Percentiles rank a stretch among this genome's conserved stretches.
These are phyloP conservation scores for Amphipoea oculea DNA, from an alignment of 2,888 invertebrate genomes.

Conservation along the genomic window DNA sequence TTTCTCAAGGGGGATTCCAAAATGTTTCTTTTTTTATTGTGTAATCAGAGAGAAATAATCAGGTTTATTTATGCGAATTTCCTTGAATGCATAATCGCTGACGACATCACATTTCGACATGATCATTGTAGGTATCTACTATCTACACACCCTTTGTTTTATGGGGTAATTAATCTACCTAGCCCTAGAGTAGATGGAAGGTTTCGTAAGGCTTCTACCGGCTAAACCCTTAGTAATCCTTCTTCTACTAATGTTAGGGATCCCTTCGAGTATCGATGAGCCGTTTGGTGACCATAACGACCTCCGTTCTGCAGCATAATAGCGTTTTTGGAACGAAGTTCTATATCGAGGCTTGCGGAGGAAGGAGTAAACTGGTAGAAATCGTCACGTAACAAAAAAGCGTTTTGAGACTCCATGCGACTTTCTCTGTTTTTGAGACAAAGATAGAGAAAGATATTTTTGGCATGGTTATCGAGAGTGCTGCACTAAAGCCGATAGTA, in stretches of 20 bases:
- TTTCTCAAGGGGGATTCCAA: conserved; percentile 37
- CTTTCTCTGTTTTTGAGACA: neutral
- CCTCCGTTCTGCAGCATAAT: neutral
- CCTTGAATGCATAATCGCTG: neutral
- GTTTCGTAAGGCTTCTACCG: conserved; percentile 8
- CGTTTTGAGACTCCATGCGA: neutral
- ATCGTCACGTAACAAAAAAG: neutral
- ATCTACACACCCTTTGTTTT: neutral
- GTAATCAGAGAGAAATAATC: conserved; percentile 16
- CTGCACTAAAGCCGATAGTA: no score
- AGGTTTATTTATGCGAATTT: conserved; percentile 4
- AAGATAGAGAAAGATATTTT: no score
- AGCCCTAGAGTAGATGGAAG: neutral
- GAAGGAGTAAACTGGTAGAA: neutral
- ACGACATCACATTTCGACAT: neutral
- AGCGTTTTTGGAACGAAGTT: neutral
- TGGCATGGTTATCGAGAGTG: no score
- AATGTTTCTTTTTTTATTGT: conserved; percentile 8
- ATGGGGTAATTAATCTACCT: neutral
- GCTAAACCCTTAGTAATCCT: neutral
- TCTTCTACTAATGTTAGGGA: neutral
- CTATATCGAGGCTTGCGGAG: neutral
- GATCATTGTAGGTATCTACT: neutral
- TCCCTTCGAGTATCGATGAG: neutral
- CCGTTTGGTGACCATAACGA: neutral